These are phyloP conservation scores for Malurus alboscapulatus DNA, from an alignment of 2,113 vertebrate genomes.

Conservation along the genomic window DNA sequence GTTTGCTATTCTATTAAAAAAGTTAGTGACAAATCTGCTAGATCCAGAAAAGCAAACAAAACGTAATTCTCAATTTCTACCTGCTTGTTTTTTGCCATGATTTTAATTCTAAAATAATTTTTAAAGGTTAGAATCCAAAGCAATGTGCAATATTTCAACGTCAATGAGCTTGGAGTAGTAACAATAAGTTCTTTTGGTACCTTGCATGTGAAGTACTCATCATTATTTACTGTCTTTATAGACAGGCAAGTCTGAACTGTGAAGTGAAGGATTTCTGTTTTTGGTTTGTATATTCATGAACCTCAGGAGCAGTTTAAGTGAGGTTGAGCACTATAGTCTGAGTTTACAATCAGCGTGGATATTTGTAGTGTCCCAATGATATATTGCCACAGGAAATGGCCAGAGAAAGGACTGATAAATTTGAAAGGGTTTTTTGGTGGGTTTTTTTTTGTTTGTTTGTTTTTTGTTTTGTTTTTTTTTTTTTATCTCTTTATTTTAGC, in stretches of 20 bases:
- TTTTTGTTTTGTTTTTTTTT: background rate
- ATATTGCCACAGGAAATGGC: background rate
- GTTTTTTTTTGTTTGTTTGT: too few relatives aligned
- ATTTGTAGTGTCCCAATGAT: background rate
- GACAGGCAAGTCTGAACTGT: background rate
- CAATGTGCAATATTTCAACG: background rate
- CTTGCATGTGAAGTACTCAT: background rate
- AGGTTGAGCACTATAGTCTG: background rate
- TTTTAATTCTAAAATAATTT: background rate
- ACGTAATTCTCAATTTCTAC: background rate
- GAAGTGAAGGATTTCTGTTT: background rate
- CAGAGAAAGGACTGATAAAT: background rate
- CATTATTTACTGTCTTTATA: background rate
- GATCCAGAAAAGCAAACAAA: background rate
- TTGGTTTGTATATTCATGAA: background rate
- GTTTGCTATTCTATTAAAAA: constrained; percentile 38
- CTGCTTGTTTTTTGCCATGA: background rate
- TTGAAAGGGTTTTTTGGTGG: rapidly evolving
- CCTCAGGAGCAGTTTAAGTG: background rate
- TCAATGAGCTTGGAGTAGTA: background rate
- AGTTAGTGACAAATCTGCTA: background rate
- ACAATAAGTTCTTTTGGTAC: background rate
- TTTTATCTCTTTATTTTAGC: background rate
- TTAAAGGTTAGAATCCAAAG: background rate
- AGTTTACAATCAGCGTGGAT: background rate